Base-by-base conservation (phyloP, 2,888 invertebrate species). In the Yponomeuta plumbellus region DNA sequence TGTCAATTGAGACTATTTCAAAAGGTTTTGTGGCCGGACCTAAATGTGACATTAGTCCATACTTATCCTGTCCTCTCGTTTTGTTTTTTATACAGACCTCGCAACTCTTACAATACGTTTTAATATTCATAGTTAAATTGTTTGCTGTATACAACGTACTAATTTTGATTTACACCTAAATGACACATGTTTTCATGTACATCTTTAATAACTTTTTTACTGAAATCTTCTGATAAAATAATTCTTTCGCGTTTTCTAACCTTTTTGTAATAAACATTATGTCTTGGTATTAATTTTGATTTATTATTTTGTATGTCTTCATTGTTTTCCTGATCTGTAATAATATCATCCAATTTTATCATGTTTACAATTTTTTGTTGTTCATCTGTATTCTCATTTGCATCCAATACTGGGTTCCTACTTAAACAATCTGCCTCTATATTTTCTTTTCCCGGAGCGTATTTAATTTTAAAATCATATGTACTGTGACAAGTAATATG, bases 1-100 rank as follows among this genome's bases (percentile, higher is more conserved):
- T 72, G 26, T 74, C 73, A 59, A 71, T 71, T 1, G 72, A 73
- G 0, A 71, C 62, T 62, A 71, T 72, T 66, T 73, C 67, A 66
- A 70, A 74, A n/a, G 73, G 71, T 67, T 34, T n/a, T n/a, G n/a
- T n/a, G n/a, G n/a, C n/a, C n/a, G n/a, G n/a, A n/a, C n/a, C n/a
- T n/a, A n/a, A n/a, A n/a, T n/a, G n/a, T n/a, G n/a, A n/a, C n/a
- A n/a, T n/a, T n/a, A n/a, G n/a, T n/a, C n/a, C n/a, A n/a, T n/a
- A n/a, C n/a, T n/a, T n/a, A n/a, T n/a, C n/a, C n/a, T n/a, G n/a
- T n/a, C n/a, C n/a, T n/a, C n/a, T n/a, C n/a, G n/a, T n/a, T n/a
- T n/a, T n/a, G n/a, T n/a, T n/a, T n/a, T n/a, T n/a, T n/a, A 66
- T 66, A 23, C 65, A 69, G 1, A 67, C 63, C 23, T 69, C 69